Evolutionary conservation across 2,888 invertebrate genomes (phyloP), one percentile per base, ranked within the genome.

Genomic region (Acanthococcus lagerstroemiae): DNA sequence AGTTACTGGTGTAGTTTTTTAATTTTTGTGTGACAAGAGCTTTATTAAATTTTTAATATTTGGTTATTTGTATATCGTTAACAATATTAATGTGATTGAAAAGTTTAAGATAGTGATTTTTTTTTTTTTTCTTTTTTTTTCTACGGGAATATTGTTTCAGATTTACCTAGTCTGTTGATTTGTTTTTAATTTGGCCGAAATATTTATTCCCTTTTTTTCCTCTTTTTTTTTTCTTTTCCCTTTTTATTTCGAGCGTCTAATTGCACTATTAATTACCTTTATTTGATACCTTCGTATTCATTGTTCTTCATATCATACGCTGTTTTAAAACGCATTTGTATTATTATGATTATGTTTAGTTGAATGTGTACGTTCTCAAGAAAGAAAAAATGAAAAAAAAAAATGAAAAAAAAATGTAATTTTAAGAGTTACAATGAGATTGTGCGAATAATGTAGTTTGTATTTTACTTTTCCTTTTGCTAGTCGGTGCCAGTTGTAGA

Each of bases 231-330:
- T 24, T 52, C 9, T 52, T 52, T 24, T 52, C 21, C n/a, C 17
- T 37, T 37, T 37, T 37, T 37, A 37, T 37, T 24, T 55, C 21
- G 61, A 61, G 22, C 48, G 9, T 25, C 12, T 26, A 30, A 61
- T 50, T 37, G 52, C 52, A 50, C 50, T 61, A 48, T 52, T 61
- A 52, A 50, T 61, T 61, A 61, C 61, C 61, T 52, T 61, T 22
- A 61, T 61, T 61, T 61, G 50, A 61, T 61, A 61, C 61, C 52
- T 61, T 61, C 52, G 48, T 61, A 61, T 61, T 61, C 61, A 61
- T 61, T 61, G 61, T 61, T 61, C 61, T 61, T 61, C 61, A 61
- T 61, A 61, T 61, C 61, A 61, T 61, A 61, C 30, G n/a, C 52
- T 61, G 61, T 52, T 61, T 30, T 50, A 27, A 26, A 21, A 48